Evolutionary conservation across 2,888 invertebrate genomes (phyloP).

Genomic region (Zele albiditarsus): DNA sequence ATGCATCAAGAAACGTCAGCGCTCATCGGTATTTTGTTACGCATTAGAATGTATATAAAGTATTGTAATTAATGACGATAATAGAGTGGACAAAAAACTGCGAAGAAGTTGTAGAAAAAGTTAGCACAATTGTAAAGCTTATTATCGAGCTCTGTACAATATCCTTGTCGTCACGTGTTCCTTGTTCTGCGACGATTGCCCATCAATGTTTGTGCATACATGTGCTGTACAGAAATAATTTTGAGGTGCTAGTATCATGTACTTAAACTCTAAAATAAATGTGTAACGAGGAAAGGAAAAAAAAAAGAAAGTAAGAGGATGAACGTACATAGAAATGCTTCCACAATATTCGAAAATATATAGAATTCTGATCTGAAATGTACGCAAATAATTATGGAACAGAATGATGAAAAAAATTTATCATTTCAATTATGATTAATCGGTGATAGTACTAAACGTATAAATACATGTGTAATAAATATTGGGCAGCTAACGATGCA

Average conservation of each 20-base stretch:
- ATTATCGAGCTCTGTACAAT: neutral
- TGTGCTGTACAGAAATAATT: conserved; percentile 58
- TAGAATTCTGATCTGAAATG: conserved; percentile 27
- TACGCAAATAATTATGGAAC: conserved; percentile 40
- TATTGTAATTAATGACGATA: neutral
- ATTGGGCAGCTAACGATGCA: conserved; percentile 66
- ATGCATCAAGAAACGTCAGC: conserved; percentile 23
- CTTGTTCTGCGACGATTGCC: neutral
- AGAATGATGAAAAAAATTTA: conserved; percentile 41
- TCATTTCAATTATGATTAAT: conserved; percentile 59
- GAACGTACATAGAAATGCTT: conserved; percentile 62
- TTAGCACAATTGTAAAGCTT: conserved; percentile 19
- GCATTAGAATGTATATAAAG: conserved; percentile 59
- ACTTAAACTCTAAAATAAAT: conserved; percentile 57
- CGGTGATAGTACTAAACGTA: conserved; percentile 60
- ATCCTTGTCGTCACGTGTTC: neutral
- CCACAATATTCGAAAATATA: conserved; percentile 59
- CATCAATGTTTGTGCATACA: conserved; percentile 39
- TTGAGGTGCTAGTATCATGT: conserved; percentile 70
- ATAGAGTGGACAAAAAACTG: neutral
- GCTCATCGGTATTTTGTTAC: conserved; percentile 66
- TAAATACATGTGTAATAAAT: conserved; percentile 59
- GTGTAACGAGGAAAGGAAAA: conserved; percentile 19
- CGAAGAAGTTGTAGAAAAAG: neutral
- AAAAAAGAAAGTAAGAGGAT: neutral